Evolutionary conservation across 2,113 vertebrate species (phyloP).

Genomic region (Tauraco erythrolophus): DNA sequence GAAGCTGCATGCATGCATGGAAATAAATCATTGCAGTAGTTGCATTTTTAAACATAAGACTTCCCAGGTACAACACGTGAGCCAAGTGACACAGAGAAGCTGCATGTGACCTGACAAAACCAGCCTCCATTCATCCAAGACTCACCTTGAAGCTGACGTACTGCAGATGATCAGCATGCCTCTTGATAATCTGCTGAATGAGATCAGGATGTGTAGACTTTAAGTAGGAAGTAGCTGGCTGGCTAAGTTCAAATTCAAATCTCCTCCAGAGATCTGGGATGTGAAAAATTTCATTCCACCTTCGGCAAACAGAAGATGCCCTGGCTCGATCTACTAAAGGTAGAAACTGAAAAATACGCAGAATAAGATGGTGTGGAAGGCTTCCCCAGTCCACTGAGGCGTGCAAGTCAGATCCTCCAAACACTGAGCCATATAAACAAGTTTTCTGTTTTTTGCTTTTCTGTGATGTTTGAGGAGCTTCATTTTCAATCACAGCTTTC

Average conservation of each 20-base stretch:
- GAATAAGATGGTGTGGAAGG: conserved; percentile 83
- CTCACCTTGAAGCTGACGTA: conserved; percentile 91
- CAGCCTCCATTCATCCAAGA: background rate
- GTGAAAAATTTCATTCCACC: conserved; percentile 91
- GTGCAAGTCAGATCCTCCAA: background rate
- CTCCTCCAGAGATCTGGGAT: conserved; percentile 90
- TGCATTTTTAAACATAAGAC: background rate
- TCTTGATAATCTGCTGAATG: conserved; percentile 93
- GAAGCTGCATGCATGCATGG: rapidly evolving
- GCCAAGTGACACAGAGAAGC: background rate
- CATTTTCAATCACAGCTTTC: conserved; percentile 62
- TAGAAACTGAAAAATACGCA: conserved; percentile 87
- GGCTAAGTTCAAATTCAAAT: conserved; percentile 92
- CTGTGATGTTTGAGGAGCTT: conserved; percentile 61
- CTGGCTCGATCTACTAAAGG: conserved; percentile 85
- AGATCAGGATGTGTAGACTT: conserved; percentile 91
- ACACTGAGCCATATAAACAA: background rate
- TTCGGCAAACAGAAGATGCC: conserved; percentile 86
- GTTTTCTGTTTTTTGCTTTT: conserved; percentile 77
- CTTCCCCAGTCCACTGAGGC: conserved; percentile 79
- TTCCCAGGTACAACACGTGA: background rate
- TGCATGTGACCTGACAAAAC: background rate
- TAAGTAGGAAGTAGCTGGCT: conserved; percentile 89
- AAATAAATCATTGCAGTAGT: background rate
- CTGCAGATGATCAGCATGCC: conserved; percentile 87